Base-by-base conservation (phyloP, 2,888 invertebrate genomes). In the Spodoptera exigua region DNA sequence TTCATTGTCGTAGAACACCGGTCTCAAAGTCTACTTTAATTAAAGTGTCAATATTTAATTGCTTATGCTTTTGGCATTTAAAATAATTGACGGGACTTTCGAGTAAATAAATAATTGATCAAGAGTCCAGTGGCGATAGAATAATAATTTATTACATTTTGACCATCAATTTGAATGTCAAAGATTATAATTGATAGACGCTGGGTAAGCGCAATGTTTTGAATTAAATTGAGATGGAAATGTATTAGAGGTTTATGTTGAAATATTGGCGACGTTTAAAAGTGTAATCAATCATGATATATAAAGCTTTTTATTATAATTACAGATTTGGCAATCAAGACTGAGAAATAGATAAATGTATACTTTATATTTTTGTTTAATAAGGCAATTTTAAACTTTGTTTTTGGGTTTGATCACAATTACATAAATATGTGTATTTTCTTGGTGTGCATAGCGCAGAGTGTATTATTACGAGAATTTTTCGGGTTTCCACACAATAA, bases 131-230 rank as follows among this genome's bases (percentile, higher is more conserved):
- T 35, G 43, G 18, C 10, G 27, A 45, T 13, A 36, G 35, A 61
- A 57, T 76, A 68, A 61, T 68, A 44, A 70, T 74, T 27, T 16
- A 57, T 67, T 16, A 48, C 54, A 39, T 57, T 76, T 46, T 13
- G 41, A 47, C 27, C 45, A 48, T 73, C 45, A 48, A 71, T 71
- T 71, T 76, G 57, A 71, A 61, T 72, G 61, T 72, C 61, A 76
- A 68, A 73, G 45, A 61, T 53, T 52, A 48, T 48, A 27, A 51
- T 51, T 67, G 40, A 66, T 51, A 35, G 49, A 17, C 11, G 12
- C 9, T 41, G 16, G 14, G 36, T 46, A 46, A 51, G 39, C 46
- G 34, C 46, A 66, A 43, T 32, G 12, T 14, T 16, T 7, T 40
- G 27, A 36, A 39, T 57, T 35, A 18, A 48, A 59, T 66, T 41